A percentile compares a stretch with the other conserved stretches of the same genome.
Conservation (phyloP, 2,113 vertebrate species). For the Mormoops blainvillei region DNA sequence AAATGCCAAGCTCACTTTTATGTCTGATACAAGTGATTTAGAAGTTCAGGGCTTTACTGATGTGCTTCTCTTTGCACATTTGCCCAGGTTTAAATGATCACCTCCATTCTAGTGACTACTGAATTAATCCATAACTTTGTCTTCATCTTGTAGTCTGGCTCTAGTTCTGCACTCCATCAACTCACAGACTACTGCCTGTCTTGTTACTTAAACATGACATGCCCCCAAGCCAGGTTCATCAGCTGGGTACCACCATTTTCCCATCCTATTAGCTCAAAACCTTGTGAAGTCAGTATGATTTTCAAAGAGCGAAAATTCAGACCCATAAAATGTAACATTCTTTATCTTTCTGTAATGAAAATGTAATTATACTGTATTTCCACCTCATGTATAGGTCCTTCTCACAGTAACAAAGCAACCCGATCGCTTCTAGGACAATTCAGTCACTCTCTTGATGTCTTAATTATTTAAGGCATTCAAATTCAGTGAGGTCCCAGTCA, state of each 20-base stretch:
- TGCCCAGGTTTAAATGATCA: neutral
- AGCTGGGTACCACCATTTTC: neutral
- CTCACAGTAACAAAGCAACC: neutral
- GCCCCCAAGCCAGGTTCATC: neutral
- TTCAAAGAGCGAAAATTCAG: neutral
- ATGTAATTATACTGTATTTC: constrained; percentile 11
- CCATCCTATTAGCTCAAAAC: neutral
- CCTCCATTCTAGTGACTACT: neutral
- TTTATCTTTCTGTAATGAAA: neutral
- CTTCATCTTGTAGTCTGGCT: neutral
- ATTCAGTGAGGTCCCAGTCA: neutral
- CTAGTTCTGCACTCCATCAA: neutral
- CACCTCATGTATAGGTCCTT: neutral
- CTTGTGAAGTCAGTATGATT: neutral
- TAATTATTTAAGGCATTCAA: neutral
- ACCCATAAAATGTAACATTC: neutral
- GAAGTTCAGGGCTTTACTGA: neutral
- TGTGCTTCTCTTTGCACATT: neutral
- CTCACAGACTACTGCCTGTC: neutral
- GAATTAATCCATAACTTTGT: neutral
- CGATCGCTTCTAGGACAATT: neutral
- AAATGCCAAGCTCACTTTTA: neutral
- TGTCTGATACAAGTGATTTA: neutral
- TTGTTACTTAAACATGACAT: neutral
- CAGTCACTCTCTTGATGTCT: neutral